Conservation (phyloP, 2,888 invertebrate species). For the Tanypteryx hageni region DNA sequence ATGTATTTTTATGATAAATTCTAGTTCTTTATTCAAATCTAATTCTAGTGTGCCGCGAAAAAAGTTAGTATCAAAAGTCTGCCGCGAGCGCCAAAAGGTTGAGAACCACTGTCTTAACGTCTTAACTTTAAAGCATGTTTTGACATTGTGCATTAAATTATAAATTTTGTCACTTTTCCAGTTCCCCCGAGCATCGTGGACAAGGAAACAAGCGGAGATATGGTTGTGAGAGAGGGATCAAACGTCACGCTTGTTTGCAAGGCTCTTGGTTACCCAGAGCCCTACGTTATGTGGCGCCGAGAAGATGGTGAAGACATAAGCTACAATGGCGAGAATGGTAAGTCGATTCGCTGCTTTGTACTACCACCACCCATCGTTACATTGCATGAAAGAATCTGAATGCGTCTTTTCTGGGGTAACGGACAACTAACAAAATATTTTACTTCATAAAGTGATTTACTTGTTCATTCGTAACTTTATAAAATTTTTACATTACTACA, state of each 20-base stretch:
- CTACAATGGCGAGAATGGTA: constrained; percentile 93
- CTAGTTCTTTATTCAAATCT: too few relatives aligned
- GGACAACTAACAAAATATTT: neutral
- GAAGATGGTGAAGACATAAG: constrained; percentile 93
- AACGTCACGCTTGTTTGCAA: constrained; percentile 93
- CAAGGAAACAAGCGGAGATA: constrained; percentile 92
- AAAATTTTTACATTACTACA: too few relatives aligned
- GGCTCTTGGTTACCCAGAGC: constrained; percentile 92
- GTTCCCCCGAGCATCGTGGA: constrained; percentile 94
- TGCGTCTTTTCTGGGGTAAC: neutral
- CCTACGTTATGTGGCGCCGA: constrained; percentile 94
- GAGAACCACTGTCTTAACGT: too few relatives aligned
- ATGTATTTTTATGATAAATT: too few relatives aligned
- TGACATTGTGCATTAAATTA: too few relatives aligned
- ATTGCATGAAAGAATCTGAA: neutral
- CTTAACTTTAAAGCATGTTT: neutral
- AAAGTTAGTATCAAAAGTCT: too few relatives aligned
- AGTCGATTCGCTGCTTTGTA: constrained; percentile 70
- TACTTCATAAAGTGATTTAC: neutral
- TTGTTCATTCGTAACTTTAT: too few relatives aligned
- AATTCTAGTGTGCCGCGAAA: too few relatives aligned
- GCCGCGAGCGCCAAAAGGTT: too few relatives aligned
- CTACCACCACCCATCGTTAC: neutral
- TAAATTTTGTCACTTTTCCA: constrained; percentile 73
- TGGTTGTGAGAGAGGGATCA: constrained; percentile 92